phyloP scores from a whole-genome alignment of 2,113 vertebrate species.

The Halichoerus grypus region DNA sequence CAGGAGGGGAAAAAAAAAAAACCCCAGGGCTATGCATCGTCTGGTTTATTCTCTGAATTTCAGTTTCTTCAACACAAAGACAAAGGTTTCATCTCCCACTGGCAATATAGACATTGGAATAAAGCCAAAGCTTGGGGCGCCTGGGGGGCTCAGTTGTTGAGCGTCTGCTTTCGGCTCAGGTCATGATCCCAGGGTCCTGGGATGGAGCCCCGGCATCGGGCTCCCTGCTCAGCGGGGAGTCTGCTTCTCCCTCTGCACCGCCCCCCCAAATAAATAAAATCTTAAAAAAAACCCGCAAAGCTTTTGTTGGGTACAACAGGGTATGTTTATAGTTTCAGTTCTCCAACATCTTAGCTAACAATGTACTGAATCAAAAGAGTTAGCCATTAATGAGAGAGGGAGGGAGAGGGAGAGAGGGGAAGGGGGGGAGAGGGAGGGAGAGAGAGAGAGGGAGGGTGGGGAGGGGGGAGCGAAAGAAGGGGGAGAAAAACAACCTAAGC shows the following conservation, averaged over 20 bases:
- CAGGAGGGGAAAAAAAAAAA: neutral
- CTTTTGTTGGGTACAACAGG: neutral
- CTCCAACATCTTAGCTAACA: constrained; percentile 7
- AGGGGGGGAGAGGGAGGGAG: neutral
- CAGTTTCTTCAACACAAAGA: constrained; percentile 8
- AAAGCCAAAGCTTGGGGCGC: neutral
- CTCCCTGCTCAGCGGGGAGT: neutral
- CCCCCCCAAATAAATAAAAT: too few species aligned
- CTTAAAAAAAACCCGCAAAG: neutral
- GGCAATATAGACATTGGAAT: neutral
- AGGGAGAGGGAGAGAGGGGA: neutral
- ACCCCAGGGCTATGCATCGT: neutral
- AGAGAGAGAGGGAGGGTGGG: too few species aligned
- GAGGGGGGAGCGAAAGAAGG: neutral
- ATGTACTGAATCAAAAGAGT: constrained; percentile 11
- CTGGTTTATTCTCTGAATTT: constrained; percentile 25
- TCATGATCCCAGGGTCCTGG: too few species aligned
- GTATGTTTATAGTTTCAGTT: constrained; percentile 47
- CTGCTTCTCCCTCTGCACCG: too few species aligned
- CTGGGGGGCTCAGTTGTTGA: neutral
- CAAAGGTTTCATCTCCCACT: constrained; percentile 30
- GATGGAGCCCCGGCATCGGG: too few species aligned
- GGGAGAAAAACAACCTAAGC: neutral
- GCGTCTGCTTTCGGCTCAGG: too few species aligned
- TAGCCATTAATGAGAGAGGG: neutral